Percentiles rank a stretch among this genome's conserved stretches.
These are phyloP conservation scores for Jordanella pulchra DNA, from an alignment of 2,797 vertebrate species.

Conservation along the genomic window DNA sequence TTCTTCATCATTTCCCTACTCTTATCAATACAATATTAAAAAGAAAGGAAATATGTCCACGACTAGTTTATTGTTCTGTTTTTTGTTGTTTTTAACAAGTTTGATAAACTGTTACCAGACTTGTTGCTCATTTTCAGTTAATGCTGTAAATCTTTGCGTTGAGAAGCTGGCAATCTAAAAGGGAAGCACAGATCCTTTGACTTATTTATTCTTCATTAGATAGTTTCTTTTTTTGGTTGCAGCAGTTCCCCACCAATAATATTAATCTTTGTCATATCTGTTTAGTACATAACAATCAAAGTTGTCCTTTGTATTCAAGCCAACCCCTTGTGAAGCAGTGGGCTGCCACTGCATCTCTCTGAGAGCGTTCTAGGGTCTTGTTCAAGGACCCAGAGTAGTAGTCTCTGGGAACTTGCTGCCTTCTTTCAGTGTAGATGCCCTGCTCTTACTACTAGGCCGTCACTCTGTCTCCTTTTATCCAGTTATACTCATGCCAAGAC, in stretches of 20 bases:
- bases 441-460: no score
- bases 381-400: no score
- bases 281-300: no score
- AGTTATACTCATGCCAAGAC: not conserved
- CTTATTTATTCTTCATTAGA: not conserved
- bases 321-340: no score
- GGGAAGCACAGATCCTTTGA: not conserved
- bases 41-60: not conserved
- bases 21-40: not conserved
- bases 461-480: conserved; percentile 1
- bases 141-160: no score
- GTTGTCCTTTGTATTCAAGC: no score
- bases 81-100: not conserved
- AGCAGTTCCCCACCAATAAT: not conserved
- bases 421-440: no score
- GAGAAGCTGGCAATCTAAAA: not conserved
- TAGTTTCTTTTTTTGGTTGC: not conserved
- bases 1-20: not conserved
- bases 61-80: not conserved
- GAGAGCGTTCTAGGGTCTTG: no score
- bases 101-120: not conserved
- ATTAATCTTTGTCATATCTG: no score
- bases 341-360: no score
- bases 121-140: not conserved
- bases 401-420: no score